Percentiles rank a stretch among this genome's conserved stretches.
Evolutionary conservation across 2,113 vertebrate genomes (phyloP).

Genomic region (Poicephalus gulielmi): DNA sequence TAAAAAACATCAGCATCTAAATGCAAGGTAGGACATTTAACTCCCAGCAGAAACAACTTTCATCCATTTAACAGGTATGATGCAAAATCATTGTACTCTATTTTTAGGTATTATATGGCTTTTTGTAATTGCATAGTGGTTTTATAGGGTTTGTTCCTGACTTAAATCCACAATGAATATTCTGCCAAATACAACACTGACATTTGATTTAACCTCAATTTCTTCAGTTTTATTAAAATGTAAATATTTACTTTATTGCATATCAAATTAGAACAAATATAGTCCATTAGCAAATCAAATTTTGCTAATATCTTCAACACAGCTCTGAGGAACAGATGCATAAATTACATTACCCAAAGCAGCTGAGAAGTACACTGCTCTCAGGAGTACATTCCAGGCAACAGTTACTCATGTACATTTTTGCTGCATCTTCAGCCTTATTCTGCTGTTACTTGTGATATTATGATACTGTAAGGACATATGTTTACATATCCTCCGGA

Average conservation of each 20-base stretch:
- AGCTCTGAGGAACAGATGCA: constrained; percentile 1
- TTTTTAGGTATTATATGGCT: not conserved
- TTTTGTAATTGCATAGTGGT: not conserved
- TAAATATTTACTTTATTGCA: constrained; percentile 27
- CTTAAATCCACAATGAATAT: not conserved
- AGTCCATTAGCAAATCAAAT: constrained; percentile 44
- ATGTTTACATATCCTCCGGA: not conserved
- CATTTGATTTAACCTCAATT: not conserved
- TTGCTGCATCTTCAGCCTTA: not conserved
- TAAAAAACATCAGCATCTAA: not conserved
- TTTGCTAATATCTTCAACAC: not conserved
- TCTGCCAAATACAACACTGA: not conserved
- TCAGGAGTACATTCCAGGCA: not conserved
- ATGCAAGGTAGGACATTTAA: not conserved
- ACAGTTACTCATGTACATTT: not conserved
- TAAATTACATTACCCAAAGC: not conserved
- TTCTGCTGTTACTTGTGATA: not conserved
- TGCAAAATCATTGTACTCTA: not conserved
- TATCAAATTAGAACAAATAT: not conserved
- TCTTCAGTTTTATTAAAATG: constrained; percentile 10
- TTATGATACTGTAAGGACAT: not conserved
- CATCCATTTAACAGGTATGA: not conserved
- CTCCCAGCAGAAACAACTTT: not conserved
- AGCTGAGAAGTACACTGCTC: not conserved
- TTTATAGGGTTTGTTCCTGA: not conserved